Base-by-base conservation (phyloP, 2,113 vertebrate genomes). In the Amphiprion ocellaris region DNA sequence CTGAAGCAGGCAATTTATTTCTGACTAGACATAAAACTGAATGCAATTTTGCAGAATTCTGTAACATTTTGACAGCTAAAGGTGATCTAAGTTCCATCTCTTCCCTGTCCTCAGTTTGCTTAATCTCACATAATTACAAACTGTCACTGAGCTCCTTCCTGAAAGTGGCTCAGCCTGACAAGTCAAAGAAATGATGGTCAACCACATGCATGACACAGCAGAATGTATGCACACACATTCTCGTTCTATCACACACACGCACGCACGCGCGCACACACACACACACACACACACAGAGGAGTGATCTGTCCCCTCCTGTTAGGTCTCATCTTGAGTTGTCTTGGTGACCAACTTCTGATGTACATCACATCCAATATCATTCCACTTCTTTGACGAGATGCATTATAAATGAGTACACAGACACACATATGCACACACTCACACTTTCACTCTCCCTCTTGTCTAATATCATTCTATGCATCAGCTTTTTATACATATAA, bases 291-390 rank as follows among this genome's bases (percentile, higher is more conserved):
- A 59, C 1, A 63, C 0, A 49, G 23, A 69, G 39, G 60, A 84
- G 77, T 39, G 39, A 77, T 70, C 77, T 81, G 86, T 87, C 90
- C 33, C 28, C 54, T 84, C 84, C 81, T 55, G 44, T 94, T 89
- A 90, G 21, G 75, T 58, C 69, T 68, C 54, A 54, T 37, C 77
- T 87, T 84, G 82, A 90, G 83, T 87, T 89, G 74, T 89, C 24
- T 28, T 82, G 84, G 88, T 69, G 74, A 87, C 69, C 82, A 70
- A 16, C 91, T 88, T 90, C 77, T 92, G 93, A 94, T 70, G 87
- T 81, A 71, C 90, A 82, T 93, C 90, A 85, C 90, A 86, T 93
- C 84, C 88, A 93, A 92, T 93, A 90, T 83, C 85, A 86, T 91
- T 92, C 86, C 72, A 82, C 65, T 58, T 81, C 78, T 86, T 69